phyloP scores from a whole-genome alignment of 2,888 invertebrate species.

The Troides helena region DNA sequence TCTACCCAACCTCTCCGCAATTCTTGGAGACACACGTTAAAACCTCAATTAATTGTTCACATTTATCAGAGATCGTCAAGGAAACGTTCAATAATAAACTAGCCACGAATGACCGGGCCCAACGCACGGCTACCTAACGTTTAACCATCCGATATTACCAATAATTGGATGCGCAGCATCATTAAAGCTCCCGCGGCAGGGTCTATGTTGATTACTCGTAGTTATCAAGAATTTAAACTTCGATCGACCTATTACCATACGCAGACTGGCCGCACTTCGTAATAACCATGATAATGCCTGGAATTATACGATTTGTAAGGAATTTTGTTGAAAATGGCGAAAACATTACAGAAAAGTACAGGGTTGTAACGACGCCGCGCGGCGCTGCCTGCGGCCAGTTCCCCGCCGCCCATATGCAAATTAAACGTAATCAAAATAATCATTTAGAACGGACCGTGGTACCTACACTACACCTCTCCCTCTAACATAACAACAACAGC shows the following conservation, averaged over 20 bases:
- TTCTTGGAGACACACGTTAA: conserved; percentile 24
- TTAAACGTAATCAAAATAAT: conserved; percentile 80
- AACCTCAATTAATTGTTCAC: conserved; percentile 33
- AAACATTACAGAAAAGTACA: conserved; percentile 80
- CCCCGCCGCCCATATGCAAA: conserved; percentile 74
- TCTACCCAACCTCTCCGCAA: conserved; percentile 3
- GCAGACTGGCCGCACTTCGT: conserved; percentile 72
- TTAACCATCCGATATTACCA: conserved; percentile 75
- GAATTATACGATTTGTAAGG: conserved; percentile 80
- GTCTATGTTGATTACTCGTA: conserved; percentile 77
- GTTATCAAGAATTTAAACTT: conserved; percentile 77
- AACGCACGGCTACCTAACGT: conserved; percentile 73
- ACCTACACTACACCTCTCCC: conserved; percentile 45
- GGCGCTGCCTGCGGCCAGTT: conserved; percentile 61
- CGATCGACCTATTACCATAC: conserved; percentile 70
- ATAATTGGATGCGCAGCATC: conserved; percentile 73
- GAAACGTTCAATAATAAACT: conserved; percentile 41
- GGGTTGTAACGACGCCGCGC: conserved; percentile 70
- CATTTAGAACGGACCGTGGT: conserved; percentile 57
- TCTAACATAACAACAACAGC: conserved; percentile 42
- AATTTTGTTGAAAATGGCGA: conserved; percentile 81
- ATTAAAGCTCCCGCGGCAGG: conserved; percentile 70
- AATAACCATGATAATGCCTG: conserved; percentile 78
- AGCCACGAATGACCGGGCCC: conserved; percentile 41
- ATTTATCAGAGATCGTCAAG: conserved; percentile 38